Percentiles rank a stretch among this genome's conserved stretches.
phyloP scores from a whole-genome alignment of 2,797 vertebrate genomes.

The Acanthornis magna region DNA sequence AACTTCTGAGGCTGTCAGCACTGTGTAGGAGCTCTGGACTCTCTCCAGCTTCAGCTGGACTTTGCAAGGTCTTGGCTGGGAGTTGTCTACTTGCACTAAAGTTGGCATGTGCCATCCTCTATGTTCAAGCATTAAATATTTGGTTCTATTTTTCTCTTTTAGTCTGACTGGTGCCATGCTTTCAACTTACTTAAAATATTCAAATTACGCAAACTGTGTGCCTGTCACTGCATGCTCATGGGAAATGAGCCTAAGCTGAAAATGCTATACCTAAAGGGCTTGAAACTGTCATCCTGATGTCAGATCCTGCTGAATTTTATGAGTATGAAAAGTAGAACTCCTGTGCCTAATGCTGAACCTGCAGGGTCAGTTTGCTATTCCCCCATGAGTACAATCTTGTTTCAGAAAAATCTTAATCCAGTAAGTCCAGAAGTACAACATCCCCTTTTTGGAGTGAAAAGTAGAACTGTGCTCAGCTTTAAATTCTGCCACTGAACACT shows the following conservation, averaged over 20 bases:
- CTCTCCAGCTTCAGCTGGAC: neutral
- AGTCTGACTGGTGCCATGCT: neutral
- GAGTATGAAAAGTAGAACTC: neutral
- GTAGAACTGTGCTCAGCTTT: neutral
- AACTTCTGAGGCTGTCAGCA: neutral
- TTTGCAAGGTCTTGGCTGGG: neutral
- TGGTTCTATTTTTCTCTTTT: neutral
- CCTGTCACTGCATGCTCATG: neutral
- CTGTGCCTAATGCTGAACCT: neutral
- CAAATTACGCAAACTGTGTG: neutral
- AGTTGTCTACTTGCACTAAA: neutral
- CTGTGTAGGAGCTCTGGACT: neutral
- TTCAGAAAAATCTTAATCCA: neutral
- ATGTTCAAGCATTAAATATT: neutral
- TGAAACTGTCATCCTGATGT: neutral
- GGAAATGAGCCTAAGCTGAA: neutral
- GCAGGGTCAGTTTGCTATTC: neutral
- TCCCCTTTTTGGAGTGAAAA: neutral
- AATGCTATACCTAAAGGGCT: neutral
- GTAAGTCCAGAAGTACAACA: neutral
- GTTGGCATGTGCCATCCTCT: neutral
- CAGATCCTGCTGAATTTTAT: neutral
- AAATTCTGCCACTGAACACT: neutral
- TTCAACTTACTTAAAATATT: neutral
- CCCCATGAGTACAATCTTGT: accelerated